Base-by-base conservation (phyloP, 2,113 vertebrate genomes). In the Varanus komodoensis region DNA sequence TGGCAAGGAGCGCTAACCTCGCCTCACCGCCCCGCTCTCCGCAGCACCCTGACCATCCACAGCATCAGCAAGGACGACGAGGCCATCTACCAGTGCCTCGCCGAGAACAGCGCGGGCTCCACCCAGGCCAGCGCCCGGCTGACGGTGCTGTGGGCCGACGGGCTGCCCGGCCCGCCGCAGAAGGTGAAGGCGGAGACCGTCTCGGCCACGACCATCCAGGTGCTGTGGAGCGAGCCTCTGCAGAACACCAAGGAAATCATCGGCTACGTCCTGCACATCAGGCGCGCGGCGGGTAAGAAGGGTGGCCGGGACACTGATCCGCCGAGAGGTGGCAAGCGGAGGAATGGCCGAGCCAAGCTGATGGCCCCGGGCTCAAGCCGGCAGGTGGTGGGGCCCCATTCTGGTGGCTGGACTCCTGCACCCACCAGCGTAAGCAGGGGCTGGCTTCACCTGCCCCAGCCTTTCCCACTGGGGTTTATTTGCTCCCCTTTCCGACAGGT, bases 81-180 rank as follows among this genome's bases (percentile, higher is more conserved):
- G 94, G 99, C 99, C 84, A 99, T 99, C 96, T 99, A 99, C 97
- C 99, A 99, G 94, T 99, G 99, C 27, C 98, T 99, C 6, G 99
- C 99, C 0, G 98, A 99, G 97, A 99, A 99, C 98, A 99, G 97
- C 0, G 99, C 99, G 0, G 99, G 99, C 86, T 99, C 99, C 78
- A 99, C 98, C 0, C 99, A 99, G 93, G 98, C 99, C 96, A 99
- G 99, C 0, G 99, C 99, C 38, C 97, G 98, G 32, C 98, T 99
- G 90, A 99, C 99, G 0, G 99, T 99, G 87, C 98, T 99, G 32
- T 99, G 98, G 99, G 98, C 98, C 0, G 98, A 99, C 1, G 98
- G 99, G 54, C 97, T 99, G 84, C 99, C 99, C 0, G 98, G 99
- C 0, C 97, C 98, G 15, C 99, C 99, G 0, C 96, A 96, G 68